These are phyloP conservation scores for Drosophila guanche DNA, from an alignment of 1,140 invertebrate genomes.

Conservation along the genomic window DNA sequence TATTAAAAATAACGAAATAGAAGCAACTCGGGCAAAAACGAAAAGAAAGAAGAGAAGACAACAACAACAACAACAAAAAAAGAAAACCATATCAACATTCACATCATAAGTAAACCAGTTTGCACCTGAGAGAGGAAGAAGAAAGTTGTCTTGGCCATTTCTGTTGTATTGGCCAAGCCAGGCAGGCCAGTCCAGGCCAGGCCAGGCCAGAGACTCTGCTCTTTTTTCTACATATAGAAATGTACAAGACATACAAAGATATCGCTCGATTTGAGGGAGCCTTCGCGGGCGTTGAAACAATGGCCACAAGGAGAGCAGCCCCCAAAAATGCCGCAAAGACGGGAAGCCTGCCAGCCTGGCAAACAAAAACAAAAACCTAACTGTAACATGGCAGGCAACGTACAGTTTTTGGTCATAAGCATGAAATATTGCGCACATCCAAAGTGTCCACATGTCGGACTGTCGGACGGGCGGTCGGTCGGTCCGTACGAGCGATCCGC, in stretches of 20 bases:
- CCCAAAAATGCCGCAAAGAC: too few relatives aligned
- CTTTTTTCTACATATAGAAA: constrained; percentile 38
- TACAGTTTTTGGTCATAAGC: constrained; percentile 65
- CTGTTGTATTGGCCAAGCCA: constrained; percentile 51
- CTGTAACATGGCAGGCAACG: constrained; percentile 74
- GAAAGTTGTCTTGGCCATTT: constrained; percentile 82
- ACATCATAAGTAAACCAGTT: constrained; percentile 82
- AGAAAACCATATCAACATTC: constrained; percentile 82
- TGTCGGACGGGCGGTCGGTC: too few relatives aligned
- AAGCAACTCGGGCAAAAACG: constrained; percentile 40
- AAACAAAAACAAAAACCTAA: constrained; percentile 55
- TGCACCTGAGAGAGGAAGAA: constrained; percentile 82
- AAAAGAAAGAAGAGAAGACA: constrained; percentile 43
- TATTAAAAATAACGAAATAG: constrained; percentile 70
- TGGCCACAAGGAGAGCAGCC: constrained; percentile 15
- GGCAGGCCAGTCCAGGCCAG: constrained; percentile 22
- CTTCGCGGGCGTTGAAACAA: constrained; percentile 52
- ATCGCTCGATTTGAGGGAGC: constrained; percentile 58
- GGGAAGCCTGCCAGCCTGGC: constrained; percentile 14
- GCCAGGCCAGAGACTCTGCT: constrained; percentile 54
- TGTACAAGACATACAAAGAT: not conserved
- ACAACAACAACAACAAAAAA: too few relatives aligned
- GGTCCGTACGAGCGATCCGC: constrained; percentile 34
- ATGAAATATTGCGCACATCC: constrained; percentile 81
- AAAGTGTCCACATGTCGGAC: constrained; percentile 54